Evolutionary conservation across 2,888 invertebrate species (phyloP).

Genomic region (Plusia festucae): DNA sequence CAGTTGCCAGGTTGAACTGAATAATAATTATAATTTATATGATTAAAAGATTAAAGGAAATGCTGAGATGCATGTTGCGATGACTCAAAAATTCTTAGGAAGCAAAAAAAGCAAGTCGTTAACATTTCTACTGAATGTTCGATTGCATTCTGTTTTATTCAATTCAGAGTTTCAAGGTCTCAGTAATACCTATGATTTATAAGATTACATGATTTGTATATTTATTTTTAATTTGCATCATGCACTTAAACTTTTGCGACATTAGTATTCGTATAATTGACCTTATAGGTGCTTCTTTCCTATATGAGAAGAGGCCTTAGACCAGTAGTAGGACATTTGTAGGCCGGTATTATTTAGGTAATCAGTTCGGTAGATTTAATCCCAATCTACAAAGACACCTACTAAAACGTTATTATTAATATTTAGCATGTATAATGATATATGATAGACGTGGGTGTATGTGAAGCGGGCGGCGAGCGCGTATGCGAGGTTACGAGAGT

Average conservation of each 20-base stretch:
- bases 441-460: slow-evolving; percentile 22
- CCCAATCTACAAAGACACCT: no score
- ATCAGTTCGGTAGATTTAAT: no score
- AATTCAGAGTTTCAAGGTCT: not conserved
- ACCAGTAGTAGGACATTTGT: no score
- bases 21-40: not conserved
- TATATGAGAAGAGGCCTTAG: not conserved
- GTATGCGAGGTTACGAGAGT: slow-evolving; percentile 26
- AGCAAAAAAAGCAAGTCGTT: not conserved
- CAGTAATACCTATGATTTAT: not conserved
- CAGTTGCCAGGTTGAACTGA: not conserved
- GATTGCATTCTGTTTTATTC: not conserved
- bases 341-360: no score
- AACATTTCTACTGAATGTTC: not conserved
- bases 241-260: not conserved
- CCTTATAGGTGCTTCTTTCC: no score
- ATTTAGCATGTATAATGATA: no score
- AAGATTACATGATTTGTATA: not conserved
- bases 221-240: not conserved
- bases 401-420: no score
- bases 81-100: not conserved
- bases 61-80: not conserved
- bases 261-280: no score
- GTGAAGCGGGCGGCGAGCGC: slow-evolving; percentile 22
- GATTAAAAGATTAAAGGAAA: not conserved